Evolutionary conservation across 2,113 vertebrate species (phyloP).

Genomic region (Prinia subflava): DNA sequence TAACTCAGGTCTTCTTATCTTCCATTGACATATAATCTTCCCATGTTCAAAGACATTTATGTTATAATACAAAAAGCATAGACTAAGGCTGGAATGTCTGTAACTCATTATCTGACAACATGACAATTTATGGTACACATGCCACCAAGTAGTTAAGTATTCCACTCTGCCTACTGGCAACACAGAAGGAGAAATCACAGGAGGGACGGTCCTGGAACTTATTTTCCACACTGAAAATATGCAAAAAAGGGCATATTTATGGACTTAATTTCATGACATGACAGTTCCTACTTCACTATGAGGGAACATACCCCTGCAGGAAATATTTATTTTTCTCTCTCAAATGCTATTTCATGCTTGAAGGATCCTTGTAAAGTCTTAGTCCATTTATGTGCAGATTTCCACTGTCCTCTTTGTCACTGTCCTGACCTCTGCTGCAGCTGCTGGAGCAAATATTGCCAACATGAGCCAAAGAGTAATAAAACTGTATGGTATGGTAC

Average conservation of each 20-base stretch:
- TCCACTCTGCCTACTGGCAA: background rate
- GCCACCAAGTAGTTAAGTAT: background rate
- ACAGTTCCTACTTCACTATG: background rate
- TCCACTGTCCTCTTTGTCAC: slow-evolving; percentile 13
- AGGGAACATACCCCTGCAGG: background rate
- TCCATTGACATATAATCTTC: background rate
- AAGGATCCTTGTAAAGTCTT: background rate
- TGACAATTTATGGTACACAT: background rate
- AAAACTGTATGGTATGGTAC: background rate
- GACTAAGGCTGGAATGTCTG: background rate
- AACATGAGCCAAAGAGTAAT: background rate
- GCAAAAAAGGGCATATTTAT: background rate
- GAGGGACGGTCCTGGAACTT: background rate
- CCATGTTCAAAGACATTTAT: background rate
- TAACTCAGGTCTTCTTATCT: background rate
- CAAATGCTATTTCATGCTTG: background rate
- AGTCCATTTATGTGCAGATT: slow-evolving; percentile 31
- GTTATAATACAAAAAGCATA: background rate
- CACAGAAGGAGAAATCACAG: background rate
- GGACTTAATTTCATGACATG: background rate
- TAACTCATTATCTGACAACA: background rate
- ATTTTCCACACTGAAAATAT: background rate
- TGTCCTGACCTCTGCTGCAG: background rate
- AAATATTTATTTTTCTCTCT: slow-evolving; percentile 16
- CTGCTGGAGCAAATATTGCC: background rate